phyloP scores from a whole-genome alignment of 1,140 invertebrate species.

The Carposina sasakii region DNA sequence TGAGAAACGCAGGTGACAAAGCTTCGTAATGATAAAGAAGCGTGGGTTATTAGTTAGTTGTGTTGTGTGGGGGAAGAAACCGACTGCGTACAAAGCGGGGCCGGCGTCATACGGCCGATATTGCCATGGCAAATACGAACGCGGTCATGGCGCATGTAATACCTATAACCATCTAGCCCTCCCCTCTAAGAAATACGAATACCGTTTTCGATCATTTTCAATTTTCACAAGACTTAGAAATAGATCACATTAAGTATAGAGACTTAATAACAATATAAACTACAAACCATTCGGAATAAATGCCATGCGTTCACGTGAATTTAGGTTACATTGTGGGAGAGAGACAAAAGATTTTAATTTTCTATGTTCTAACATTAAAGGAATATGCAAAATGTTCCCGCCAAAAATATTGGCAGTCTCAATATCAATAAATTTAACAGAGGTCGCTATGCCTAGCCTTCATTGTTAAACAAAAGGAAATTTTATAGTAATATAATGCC shows the following conservation, averaged over 20 bases:
- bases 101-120: slow-evolving; percentile 50
- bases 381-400: slow-evolving; percentile 28
- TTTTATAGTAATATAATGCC: slow-evolving; percentile 56
- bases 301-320: slow-evolving; percentile 29
- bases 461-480: slow-evolving; percentile 47
- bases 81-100: slow-evolving; percentile 34
- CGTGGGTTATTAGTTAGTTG: slow-evolving; percentile 57
- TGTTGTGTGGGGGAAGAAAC: slow-evolving; percentile 44
- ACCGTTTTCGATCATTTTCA: too few relatives aligned
- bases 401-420: slow-evolving; percentile 23
- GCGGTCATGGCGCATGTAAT: slow-evolving; percentile 51
- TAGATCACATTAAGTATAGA: too few relatives aligned
- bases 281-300: too few relatives aligned
- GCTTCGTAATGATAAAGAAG: slow-evolving; percentile 61
- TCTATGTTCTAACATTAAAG: slow-evolving; percentile 14
- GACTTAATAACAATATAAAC: too few relatives aligned
- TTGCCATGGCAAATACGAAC: slow-evolving; percentile 45
- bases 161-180: too few relatives aligned
- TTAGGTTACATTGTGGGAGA: slow-evolving; percentile 40
- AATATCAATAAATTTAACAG: not conserved
- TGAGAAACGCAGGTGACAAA: slow-evolving; percentile 65
- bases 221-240: too few relatives aligned
- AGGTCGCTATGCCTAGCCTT: slow-evolving; percentile 2
- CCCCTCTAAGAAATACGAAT: too few relatives aligned
- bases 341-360: slow-evolving; percentile 26